Evolutionary conservation across 2,797 vertebrate species (phyloP).

Genomic region (Propithecus deckenii): DNA sequence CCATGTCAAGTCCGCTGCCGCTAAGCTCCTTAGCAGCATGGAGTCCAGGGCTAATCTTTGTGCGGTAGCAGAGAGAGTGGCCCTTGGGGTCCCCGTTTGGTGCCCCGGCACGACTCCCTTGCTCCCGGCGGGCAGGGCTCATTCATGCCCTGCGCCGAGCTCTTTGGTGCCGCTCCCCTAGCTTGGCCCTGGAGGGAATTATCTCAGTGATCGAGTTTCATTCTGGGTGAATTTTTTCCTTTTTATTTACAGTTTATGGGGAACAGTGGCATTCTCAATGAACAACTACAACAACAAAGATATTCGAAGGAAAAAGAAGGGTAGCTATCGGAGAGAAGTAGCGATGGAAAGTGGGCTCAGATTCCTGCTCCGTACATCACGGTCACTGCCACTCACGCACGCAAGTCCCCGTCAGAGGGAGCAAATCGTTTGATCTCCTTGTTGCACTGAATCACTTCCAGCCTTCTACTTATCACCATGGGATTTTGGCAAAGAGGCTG

Average conservation of each 20-base stretch:
- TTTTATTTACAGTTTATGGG: background rate
- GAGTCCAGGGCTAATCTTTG: constrained; percentile 59
- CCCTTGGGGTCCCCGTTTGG: background rate
- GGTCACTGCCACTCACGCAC: rapidly evolving
- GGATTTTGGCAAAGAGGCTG: background rate
- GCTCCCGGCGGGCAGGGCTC: rapidly evolving
- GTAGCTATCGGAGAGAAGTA: rapidly evolving
- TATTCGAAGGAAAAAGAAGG: rapidly evolving
- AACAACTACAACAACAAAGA: background rate
- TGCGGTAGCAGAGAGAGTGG: background rate
- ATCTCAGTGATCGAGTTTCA: rapidly evolving
- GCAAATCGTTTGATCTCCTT: rapidly evolving
- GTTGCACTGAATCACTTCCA: rapidly evolving
- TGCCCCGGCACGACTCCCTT: background rate
- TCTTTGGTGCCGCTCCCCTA: background rate
- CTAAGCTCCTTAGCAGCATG: constrained; percentile 70
- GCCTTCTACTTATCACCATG: rapidly evolving
- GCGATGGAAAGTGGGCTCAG: rapidly evolving
- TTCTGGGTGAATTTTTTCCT: background rate
- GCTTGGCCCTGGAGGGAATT: rapidly evolving
- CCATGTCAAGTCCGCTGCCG: constrained; percentile 8
- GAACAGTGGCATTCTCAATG: background rate
- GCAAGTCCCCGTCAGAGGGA: rapidly evolving
- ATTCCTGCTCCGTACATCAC: rapidly evolving
- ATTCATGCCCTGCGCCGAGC: rapidly evolving